Base-by-base conservation (phyloP, 2,113 vertebrate genomes). In the Pedetes capensis region DNA sequence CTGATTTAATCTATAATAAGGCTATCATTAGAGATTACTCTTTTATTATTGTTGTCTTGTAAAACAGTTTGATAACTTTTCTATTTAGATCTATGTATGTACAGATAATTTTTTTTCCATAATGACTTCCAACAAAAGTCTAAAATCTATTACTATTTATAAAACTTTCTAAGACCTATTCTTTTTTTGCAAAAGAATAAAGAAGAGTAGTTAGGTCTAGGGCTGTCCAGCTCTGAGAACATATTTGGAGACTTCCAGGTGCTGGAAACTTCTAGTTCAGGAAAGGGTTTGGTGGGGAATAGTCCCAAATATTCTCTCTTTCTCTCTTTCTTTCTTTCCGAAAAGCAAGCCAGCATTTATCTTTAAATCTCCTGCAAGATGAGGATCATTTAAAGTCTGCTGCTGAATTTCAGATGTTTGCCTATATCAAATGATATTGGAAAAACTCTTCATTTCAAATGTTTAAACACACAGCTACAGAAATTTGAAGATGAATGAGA, bases 401-500 rank as follows among this genome's bases (percentile, higher is more conserved):
- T 81, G 64, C 71, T 91, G 68, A 95, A 92, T 90, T 95, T 95
- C 93, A 71, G 87, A 96, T 92, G 39, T 89, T 97, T 96, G 57
- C 75, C 55, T 93, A 68, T 87, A 83, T 85, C n/a, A 47, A 93
- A 92, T 81, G 94, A 92, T 79, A 95, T 55, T 95, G 75, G 93
- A 96, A 97, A 97, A 97, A 89, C 68, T 93, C 92, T 93, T 47
- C 49, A 55, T 96, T 97, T 97, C 61, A 95, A 97, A 80, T 93
- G 95, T 94, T 96, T 93, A 66, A 93, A 91, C 53, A 25, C 8
- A 61, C n/a, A 86, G 63, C 63, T 55, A 79, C 87, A 34, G 59
- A 79, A 81, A 71, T 76, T 93, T 93, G 59, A 89, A 82, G 71
- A 86, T 59, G 57, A 95, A 80, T 86, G 94, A 94, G 57, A 95